Evolutionary conservation across 2,797 vertebrate species (phyloP), one percentile per base, ranked within the genome.

Genomic region (Pantherophis alleghaniensis): DNA sequence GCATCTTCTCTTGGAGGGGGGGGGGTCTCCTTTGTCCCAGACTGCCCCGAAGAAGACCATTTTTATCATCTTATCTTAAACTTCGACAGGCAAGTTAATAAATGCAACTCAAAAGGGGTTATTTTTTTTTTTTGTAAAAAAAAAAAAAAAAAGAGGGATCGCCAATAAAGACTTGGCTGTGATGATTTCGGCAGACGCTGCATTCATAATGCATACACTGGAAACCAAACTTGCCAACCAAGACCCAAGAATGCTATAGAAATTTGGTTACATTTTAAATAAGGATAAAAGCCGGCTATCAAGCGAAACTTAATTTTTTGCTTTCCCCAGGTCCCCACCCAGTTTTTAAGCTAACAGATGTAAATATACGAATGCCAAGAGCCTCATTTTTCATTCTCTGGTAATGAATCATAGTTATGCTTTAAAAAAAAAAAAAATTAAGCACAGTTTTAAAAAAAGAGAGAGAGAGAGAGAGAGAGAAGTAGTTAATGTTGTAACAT

Each of bases 401-500:
- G 97, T 97, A 97, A 98, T 97, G 97, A 98, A 98, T 98, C 97
- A 97, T 95, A 95, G 93, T 96, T 97, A 97, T 88, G 94, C 97
- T 97, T 97, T n/a, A 32, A 56, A 60, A 98, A 98, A 47, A 98
- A 47, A 47, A 51, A 98, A 98, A 98, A 98, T 98, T 98, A 98
- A 98, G 96, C 97, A 97, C 97, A 98, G 97, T 97, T 47, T 12
- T 22, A 96, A 97, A 97, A 97, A 97, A 60, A 13, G 55, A 55
- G 55, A 13, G 2, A 55, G 11, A 55, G 11, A 55, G 55, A 56
- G 55, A 56, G 18, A 57, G 18, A 57, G 97, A 97, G 97, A 97
- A 98, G 97, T 97, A 97, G 98, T 98, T 98, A 98, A 98, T 97
- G 97, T 97, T 96, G 95, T 97, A 97, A 97, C 97, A 97, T 93